Percentiles rank a stretch among this genome's conserved stretches.
Evolutionary conservation across 2,113 vertebrate genomes (phyloP).

Genomic region (Cyphomyrus plagiostoma): DNA sequence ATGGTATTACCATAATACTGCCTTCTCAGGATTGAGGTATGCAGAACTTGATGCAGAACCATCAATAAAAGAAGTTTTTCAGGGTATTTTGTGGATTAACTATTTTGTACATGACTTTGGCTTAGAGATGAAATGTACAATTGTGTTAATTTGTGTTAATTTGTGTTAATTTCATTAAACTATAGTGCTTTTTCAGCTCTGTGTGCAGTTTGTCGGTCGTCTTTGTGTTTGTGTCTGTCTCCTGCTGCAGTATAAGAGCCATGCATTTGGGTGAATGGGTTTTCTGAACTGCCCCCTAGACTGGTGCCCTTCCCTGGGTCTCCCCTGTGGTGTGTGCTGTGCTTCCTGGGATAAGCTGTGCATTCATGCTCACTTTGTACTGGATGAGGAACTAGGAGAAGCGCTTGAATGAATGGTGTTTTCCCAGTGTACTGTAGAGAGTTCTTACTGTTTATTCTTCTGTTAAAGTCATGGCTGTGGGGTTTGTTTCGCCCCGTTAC

Average conservation of each 20-base stretch:
- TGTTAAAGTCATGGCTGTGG: neutral
- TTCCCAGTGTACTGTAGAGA: neutral
- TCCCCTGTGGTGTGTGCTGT: neutral
- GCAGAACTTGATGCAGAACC: neutral
- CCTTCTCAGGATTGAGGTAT: neutral
- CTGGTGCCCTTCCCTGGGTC: neutral
- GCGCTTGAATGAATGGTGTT: neutral
- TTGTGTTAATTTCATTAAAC: too few relatives aligned
- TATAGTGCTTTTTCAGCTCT: too few relatives aligned
- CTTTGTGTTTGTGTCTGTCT: neutral
- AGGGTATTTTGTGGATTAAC: too few relatives aligned
- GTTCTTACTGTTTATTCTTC: neutral
- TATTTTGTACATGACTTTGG: too few relatives aligned
- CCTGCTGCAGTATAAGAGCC: neutral
- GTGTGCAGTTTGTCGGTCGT: neutral
- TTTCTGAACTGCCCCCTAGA: neutral
- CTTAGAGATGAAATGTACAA: too few relatives aligned
- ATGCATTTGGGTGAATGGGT: neutral
- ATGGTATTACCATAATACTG: neutral
- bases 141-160: too few relatives aligned
- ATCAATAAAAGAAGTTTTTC: neutral
- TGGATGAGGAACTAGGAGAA: neutral
- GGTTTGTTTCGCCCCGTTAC: neutral
- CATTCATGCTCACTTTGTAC: neutral
- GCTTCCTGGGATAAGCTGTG: neutral